Base-by-base conservation (phyloP, 2,888 invertebrate species). In the Belgica antarctica region DNA sequence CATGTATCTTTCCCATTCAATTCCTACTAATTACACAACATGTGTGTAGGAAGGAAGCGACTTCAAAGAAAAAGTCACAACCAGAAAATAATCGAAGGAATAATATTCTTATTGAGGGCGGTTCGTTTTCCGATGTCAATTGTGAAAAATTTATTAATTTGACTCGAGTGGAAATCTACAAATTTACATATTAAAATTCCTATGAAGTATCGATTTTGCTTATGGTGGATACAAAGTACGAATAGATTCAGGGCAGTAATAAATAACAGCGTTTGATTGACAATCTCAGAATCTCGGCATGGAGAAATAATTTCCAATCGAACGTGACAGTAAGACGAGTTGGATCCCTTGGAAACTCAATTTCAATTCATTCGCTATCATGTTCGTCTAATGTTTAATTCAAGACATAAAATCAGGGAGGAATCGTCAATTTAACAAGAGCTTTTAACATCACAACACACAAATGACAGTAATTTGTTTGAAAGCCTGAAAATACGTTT, bases 401-500 rank as follows among this genome's bases (percentile, higher is more conserved):
- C 22, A 52, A 52, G 15, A 52, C 7, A 52, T n/a, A n/a, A n/a
- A n/a, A n/a, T n/a, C n/a, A n/a, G n/a, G n/a, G n/a, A n/a, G 52
- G 17, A 52, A 52, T 52, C n/a, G 52, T 3, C 12, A 7, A 22
- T 17, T 52, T 41, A 12, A 41, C 52, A 7, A 17, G 17, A 7
- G 41, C 5, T 31, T 31, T 31, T 31, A 12, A 8, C 34, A 31
- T 31, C 12, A 31, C 46, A n/a, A n/a, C 59, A 47, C 22, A 57
- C 68, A 68, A 68, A 68, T 68, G 57, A 27, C 68, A 31, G 57
- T 68, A 57, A 68, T 68, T 68, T 68, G 25, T 22, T 34, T 68
- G 17, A n/a, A n/a, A n/a, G n/a, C n/a, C n/a, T n/a, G n/a, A n/a
- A n/a, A n/a, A n/a, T n/a, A n/a, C n/a, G n/a, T n/a, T n/a, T n/a